Base-by-base conservation (phyloP, 2,113 vertebrate species). In the Eulemur macaco region DNA sequence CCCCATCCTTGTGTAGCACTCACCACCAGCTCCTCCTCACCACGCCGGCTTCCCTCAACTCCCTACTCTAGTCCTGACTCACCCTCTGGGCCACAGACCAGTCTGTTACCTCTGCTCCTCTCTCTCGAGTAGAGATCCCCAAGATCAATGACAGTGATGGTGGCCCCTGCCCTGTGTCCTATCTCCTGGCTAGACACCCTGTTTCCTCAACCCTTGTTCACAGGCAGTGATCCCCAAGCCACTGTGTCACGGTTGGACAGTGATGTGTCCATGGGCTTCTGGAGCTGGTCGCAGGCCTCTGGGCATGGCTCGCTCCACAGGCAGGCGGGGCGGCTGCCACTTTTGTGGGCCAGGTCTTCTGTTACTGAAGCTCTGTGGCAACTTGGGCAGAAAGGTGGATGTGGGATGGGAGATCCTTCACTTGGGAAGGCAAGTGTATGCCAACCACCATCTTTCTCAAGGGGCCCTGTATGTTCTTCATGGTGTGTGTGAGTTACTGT, bases 21-120 rank as follows among this genome's bases (percentile, higher is more conserved):
- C 10, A 0, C 29, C 7, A 3, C 25, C 23, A 1, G 0, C 47
- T 20, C 58, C 42, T 20, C 71, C 23, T 64, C 5, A 1, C 31
- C 7, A 2, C 0, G 3, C 17, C 39, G 54, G 77, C 45, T 80
- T 83, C 31, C 20, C 14, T 37, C 0, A 0, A 9, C 34, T n/a
- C 50, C 39, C 20, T 50, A 4, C 39, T n/a, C 12, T 7, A 14
- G 29, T 13, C 73, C 73, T 13, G 14, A 5, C 34, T 47, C 7
- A 29, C 8, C 31, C n/a, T 56, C 23, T 10, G 15, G 34, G 8
- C 80, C 83, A 45, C 34, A 34, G 50, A 77, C 56, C 27, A 14
- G 31, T 47, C 73, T 50, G 5, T 82, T 31, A 20, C 31, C 3
- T 60, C 68, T 85, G 15, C 6, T 81, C 58, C 45, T 45, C 18